Evolutionary conservation across 2,797 vertebrate genomes (phyloP).

Genomic region (Novumbra hubbsi): DNA sequence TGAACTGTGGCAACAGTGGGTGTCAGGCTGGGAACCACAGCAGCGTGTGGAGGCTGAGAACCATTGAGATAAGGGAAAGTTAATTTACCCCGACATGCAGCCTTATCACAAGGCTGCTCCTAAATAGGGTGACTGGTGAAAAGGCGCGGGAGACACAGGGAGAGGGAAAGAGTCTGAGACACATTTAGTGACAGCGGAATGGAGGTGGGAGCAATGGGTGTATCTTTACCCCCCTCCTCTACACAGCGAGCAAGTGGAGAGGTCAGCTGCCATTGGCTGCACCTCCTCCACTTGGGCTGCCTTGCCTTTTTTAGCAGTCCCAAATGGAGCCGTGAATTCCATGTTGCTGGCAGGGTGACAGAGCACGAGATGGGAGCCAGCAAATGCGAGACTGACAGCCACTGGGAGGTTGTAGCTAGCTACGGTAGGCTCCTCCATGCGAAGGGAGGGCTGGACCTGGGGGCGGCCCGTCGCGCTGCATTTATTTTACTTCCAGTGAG

Average conservation of each 20-base stretch:
- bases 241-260: slow-evolving; percentile 73
- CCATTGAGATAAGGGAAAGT: slow-evolving; percentile 72
- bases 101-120: slow-evolving; percentile 66
- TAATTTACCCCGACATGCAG: slow-evolving; percentile 54
- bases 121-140: slow-evolving; percentile 52
- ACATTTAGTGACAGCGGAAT: slow-evolving; percentile 18
- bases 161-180: slow-evolving; percentile 1
- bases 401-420: slow-evolving; percentile 46
- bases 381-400: slow-evolving; percentile 78
- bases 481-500: slow-evolving; percentile 47
- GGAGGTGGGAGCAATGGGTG: slow-evolving; percentile 35
- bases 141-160: slow-evolving; percentile 5
- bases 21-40: slow-evolving; percentile 9
- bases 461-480: slow-evolving; percentile 50
- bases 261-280: slow-evolving; percentile 82
- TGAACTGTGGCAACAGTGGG: slow-evolving; percentile 14
- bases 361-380: slow-evolving; percentile 82
- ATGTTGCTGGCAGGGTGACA: slow-evolving; percentile 84
- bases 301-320: slow-evolving; percentile 93
- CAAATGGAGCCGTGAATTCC: slow-evolving; percentile 88
- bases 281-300: slow-evolving; percentile 87
- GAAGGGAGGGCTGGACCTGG: slow-evolving; percentile 31
- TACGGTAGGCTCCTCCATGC: slow-evolving; percentile 56
- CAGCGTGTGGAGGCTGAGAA: slow-evolving; percentile 41
- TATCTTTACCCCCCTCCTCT: slow-evolving; percentile 56